phyloP scores from a whole-genome alignment of 2,888 invertebrate species.

The Epistrophe eligans region DNA sequence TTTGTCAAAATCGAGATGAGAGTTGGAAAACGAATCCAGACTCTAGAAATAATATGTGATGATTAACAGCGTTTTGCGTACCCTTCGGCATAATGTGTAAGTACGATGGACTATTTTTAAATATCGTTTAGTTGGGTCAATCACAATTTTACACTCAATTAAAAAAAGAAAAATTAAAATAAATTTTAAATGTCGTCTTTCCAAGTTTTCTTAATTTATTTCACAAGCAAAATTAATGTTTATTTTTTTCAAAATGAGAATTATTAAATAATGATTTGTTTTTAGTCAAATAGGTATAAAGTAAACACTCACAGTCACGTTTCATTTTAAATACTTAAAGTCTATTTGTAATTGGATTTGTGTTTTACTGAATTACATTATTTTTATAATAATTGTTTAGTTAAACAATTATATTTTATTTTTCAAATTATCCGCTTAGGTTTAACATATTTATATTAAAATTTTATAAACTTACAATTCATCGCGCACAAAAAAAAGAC shows the following conservation, averaged over 20 bases:
- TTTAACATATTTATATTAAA: background rate
- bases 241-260: background rate
- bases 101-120: too few relatives aligned
- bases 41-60: too few relatives aligned
- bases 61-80: too few relatives aligned
- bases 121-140: too few relatives aligned
- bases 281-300: background rate
- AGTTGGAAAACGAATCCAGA: too few relatives aligned
- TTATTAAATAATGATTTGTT: background rate
- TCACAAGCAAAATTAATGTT: too few relatives aligned
- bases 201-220: too few relatives aligned
- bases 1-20: too few relatives aligned
- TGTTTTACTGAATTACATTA: background rate
- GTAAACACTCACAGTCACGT: constrained; percentile 11
- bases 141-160: too few relatives aligned
- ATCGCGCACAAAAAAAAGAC: background rate
- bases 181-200: too few relatives aligned
- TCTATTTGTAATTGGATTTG: background rate
- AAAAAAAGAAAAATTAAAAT: too few relatives aligned
- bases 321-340: background rate
- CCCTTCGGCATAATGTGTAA: too few relatives aligned
- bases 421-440: background rate
- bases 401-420: background rate
- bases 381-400: background rate
- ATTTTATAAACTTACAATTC: background rate